Evolutionary conservation across 1,140 invertebrate genomes (phyloP).

Genomic region (Ruditapes philippinarum): DNA sequence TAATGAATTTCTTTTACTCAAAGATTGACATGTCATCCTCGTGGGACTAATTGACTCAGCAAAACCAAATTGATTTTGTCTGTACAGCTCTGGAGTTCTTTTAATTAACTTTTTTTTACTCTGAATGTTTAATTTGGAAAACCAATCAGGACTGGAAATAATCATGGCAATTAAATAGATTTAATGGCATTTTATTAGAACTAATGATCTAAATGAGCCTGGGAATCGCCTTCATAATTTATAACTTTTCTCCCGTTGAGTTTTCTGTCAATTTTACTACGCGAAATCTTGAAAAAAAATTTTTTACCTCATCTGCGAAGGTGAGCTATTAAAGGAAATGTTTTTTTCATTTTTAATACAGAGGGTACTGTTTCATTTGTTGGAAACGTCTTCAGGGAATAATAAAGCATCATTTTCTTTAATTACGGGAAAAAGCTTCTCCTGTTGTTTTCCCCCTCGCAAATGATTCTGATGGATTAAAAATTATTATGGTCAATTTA

Average conservation of each 20-base stretch:
- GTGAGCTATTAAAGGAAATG: no score
- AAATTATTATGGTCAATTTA: no score
- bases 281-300: background rate
- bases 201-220: constrained; percentile 38
- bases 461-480: no score
- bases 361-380: no score
- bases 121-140: constrained; percentile 41
- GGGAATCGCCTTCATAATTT: constrained; percentile 42
- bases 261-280: background rate
- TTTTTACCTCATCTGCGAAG: background rate
- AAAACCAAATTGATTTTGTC: constrained; percentile 53
- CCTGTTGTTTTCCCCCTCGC: no score
- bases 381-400: no score
- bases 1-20: constrained; percentile 56
- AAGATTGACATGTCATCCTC: constrained; percentile 25
- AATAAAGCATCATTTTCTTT: no score
- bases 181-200: background rate
- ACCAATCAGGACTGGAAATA: background rate
- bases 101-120: constrained; percentile 44
- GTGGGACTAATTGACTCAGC: background rate
- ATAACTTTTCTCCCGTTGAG: background rate
- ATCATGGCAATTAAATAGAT: constrained; percentile 34
- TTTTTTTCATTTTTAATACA: no score
- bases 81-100: background rate
- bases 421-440: no score